Conservation (phyloP, 2,113 vertebrate genomes). For the Trinectes maculatus region DNA sequence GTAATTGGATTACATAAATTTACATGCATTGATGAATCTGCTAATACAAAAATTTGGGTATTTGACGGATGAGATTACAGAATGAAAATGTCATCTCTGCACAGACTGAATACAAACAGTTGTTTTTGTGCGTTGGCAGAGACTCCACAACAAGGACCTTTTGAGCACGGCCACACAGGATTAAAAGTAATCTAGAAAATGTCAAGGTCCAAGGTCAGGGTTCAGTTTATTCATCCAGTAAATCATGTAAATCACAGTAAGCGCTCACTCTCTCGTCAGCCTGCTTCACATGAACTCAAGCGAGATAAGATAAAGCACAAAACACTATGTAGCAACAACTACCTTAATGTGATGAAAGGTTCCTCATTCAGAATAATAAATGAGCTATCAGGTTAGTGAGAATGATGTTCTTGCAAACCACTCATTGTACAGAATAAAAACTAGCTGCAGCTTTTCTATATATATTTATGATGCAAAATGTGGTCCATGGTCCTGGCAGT, state of each 20-base stretch:
- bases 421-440: not conserved
- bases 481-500: not conserved
- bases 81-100: no score
- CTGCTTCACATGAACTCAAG: not conserved
- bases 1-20: no score
- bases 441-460: not conserved
- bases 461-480: no score
- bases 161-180: not conserved
- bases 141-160: not conserved
- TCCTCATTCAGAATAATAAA: not conserved
- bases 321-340: not conserved
- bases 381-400: not conserved
- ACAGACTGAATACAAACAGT: not conserved
- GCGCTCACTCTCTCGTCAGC: not conserved
- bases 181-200: not conserved
- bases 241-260: not conserved
- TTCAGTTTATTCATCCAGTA: not conserved
- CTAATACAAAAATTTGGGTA: not conserved
- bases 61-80: not conserved
- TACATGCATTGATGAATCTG: no score
- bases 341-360: not conserved
- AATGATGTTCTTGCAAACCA: not conserved
- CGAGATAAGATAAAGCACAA: not conserved
- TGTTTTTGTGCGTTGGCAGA: not conserved
- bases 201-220: constrained; percentile 1